phyloP scores from a whole-genome alignment of 2,888 invertebrate species.

The Eueremaeus valkanovi region DNA sequence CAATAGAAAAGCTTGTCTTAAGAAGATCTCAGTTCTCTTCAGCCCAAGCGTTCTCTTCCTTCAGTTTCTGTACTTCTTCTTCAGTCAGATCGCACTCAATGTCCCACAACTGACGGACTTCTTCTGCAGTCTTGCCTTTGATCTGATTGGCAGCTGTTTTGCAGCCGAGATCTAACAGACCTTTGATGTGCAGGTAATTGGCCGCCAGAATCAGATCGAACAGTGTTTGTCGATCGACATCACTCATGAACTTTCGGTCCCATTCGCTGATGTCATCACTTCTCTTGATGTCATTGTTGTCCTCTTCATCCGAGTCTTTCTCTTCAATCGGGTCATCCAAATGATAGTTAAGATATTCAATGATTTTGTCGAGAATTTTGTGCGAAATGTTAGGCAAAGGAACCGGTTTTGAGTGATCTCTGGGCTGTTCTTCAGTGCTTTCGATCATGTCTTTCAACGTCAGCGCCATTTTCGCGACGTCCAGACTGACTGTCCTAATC shows the following conservation, averaged over 20 bases:
- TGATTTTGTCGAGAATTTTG: slow-evolving; percentile 56
- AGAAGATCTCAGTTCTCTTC: slow-evolving; percentile 36
- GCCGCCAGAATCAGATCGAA: slow-evolving; percentile 58
- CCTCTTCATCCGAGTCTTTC: slow-evolving; percentile 63
- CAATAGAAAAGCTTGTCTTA: no score
- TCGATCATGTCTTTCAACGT: slow-evolving; percentile 57
- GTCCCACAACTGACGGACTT: slow-evolving; percentile 55
- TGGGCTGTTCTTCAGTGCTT: background rate
- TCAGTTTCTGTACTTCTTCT: slow-evolving; percentile 55
- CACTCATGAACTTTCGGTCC: slow-evolving; percentile 61
- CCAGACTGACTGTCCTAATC: background rate
- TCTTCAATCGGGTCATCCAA: slow-evolving; percentile 59
- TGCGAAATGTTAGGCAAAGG: slow-evolving; percentile 57
- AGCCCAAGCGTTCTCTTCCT: slow-evolving; percentile 43
- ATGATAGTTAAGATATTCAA: slow-evolving; percentile 56
- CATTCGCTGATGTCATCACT: slow-evolving; percentile 54
- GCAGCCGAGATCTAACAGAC: slow-evolving; percentile 57
- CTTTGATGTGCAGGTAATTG: slow-evolving; percentile 55
- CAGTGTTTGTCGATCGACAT: slow-evolving; percentile 55
- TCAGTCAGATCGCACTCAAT: slow-evolving; percentile 56
- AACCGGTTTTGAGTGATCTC: slow-evolving; percentile 45
- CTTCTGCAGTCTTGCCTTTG: slow-evolving; percentile 55
- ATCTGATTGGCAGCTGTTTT: slow-evolving; percentile 57
- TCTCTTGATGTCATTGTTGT: slow-evolving; percentile 68
- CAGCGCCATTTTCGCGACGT: background rate